These are phyloP conservation scores for Anolis sagrei DNA, from an alignment of 2,113 vertebrate species.

Conservation along the genomic window DNA sequence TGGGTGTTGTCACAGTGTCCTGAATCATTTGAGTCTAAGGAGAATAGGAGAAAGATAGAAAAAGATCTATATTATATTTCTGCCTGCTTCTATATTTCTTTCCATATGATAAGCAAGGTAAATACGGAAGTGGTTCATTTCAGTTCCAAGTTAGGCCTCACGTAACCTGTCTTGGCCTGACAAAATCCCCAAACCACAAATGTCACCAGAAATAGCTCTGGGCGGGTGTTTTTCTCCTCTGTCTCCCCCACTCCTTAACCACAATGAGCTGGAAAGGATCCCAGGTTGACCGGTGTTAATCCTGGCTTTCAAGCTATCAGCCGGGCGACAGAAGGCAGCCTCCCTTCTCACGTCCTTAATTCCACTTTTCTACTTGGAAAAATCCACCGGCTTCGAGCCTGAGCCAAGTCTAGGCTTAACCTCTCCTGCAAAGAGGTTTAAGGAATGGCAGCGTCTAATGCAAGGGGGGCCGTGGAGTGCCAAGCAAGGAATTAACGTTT, in stretches of 20 bases:
- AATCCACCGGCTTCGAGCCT: neutral
- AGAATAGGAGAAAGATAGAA: neutral
- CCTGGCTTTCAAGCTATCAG: neutral
- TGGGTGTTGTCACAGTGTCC: too few relatives aligned
- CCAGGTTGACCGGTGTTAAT: slow-evolving; percentile 6
- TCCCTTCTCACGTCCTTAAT: neutral
- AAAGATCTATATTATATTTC: neutral
- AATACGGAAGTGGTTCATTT: neutral
- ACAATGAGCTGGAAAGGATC: neutral
- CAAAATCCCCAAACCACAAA: neutral
- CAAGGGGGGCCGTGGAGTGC: too few relatives aligned
- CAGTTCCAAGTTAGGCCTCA: neutral
- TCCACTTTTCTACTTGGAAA: neutral
- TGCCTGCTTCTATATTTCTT: neutral
- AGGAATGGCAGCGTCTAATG: neutral
- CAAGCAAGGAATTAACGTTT: too few relatives aligned
- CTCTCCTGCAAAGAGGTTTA: too few relatives aligned
- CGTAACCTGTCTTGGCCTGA: neutral
- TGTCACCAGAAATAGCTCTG: slow-evolving; percentile 18
- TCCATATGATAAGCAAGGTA: neutral
- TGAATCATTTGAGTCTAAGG: neutral
- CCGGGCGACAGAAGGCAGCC: neutral
- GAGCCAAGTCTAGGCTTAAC: neutral
- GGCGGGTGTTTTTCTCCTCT: neutral
- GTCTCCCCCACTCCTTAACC: neutral